These are phyloP conservation scores for Falco columbarius DNA, from an alignment of 2,797 vertebrate genomes.

Conservation along the genomic window DNA sequence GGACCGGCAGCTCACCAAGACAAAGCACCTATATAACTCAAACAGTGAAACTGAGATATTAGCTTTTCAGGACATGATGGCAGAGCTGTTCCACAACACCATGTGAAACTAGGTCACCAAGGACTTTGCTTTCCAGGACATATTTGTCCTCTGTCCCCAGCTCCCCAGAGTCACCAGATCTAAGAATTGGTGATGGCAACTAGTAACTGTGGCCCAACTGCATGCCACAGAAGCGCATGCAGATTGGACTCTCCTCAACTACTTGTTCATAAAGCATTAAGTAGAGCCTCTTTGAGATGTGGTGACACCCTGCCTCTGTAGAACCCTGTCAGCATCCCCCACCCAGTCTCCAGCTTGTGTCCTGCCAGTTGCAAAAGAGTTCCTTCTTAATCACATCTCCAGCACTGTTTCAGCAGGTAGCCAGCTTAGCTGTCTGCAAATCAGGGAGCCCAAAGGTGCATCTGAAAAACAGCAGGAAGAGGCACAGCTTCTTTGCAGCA, in stretches of 20 bases:
- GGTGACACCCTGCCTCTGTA: not conserved
- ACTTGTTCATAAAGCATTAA: accelerated
- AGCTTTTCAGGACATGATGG: not conserved
- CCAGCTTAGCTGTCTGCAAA: not conserved
- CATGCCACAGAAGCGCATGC: accelerated
- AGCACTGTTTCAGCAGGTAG: accelerated
- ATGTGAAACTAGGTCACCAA: accelerated
- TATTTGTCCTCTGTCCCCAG: not conserved
- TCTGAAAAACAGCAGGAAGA: not conserved
- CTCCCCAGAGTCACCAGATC: accelerated
- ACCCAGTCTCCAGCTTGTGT: not conserved
- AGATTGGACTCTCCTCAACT: not conserved
- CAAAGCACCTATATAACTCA: not conserved
- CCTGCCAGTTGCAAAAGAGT: not conserved
- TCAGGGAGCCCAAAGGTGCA: not conserved
- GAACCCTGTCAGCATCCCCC: not conserved
- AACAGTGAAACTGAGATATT: not conserved
- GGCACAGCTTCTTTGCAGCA: not conserved
- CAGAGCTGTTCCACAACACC: not conserved
- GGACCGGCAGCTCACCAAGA: not conserved
- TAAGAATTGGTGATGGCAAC: not conserved
- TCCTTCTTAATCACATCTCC: not conserved
- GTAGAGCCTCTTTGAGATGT: not conserved
- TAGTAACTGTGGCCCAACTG: not conserved
- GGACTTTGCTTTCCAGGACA: not conserved